Conservation (phyloP, 2,113 vertebrate genomes). For the Glaucomys volans region DNA sequence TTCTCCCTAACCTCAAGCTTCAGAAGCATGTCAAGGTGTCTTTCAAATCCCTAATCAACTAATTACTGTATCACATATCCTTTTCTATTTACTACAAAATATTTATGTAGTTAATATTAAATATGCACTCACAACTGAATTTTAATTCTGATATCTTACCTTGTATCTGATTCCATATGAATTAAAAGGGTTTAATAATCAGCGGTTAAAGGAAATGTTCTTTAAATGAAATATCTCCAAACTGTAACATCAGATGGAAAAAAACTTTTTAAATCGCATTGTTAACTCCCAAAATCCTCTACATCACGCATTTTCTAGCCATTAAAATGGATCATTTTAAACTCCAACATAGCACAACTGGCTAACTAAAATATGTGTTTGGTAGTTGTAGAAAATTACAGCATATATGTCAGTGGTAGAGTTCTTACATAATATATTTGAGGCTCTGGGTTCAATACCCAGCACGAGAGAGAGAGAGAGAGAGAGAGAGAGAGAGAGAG, state of each 20-base stretch:
- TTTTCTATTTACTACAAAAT: slow-evolving; percentile 38
- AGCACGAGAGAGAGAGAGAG: no score
- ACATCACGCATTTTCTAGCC: not conserved
- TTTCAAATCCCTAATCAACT: slow-evolving; percentile 12
- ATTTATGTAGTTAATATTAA: slow-evolving; percentile 23
- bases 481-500: no score
- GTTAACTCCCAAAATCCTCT: not conserved
- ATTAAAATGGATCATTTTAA: not conserved
- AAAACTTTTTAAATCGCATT: not conserved
- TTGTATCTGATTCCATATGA: not conserved
- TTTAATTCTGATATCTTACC: slow-evolving; percentile 2
- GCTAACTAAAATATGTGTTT: not conserved
- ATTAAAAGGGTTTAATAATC: not conserved
- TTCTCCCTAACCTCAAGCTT: slow-evolving; percentile 6
- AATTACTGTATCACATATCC: not conserved
- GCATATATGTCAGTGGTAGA: no score
- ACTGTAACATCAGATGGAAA: not conserved
- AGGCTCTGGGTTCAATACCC: no score
- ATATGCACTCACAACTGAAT: not conserved
- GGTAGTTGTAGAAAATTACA: not conserved
- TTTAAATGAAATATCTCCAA: not conserved
- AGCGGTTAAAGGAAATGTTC: slow-evolving; percentile 33
- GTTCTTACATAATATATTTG: no score
- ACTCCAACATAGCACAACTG: not conserved
- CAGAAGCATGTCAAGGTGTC: not conserved